Evolutionary conservation across 1,140 invertebrate species (phyloP), one percentile per base, ranked within the genome.

Genomic region (Ceratosolen fusciceps): DNA sequence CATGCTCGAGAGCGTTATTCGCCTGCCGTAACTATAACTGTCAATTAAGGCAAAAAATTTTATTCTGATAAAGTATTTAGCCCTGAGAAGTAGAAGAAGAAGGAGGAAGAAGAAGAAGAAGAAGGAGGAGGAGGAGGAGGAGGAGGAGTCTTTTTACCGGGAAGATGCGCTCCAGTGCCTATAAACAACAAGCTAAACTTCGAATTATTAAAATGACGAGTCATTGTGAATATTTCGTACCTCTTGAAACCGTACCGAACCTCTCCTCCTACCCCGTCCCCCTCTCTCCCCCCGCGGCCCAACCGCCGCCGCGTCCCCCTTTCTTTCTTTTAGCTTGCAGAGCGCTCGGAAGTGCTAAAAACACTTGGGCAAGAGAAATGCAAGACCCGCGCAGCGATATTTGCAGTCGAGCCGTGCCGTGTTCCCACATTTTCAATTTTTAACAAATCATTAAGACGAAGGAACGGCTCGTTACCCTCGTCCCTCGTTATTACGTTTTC

Each of bases 161-260:
- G 3, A 65, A n/a, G 60, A 37, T 65, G 31, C 34, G 60, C 60
- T 65, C 26, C 31, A n/a, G 31, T 65, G 60, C 31, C 9, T 65
- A 37, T 65, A 65, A 65, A 65, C 60, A 65, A 37, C 31, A n/a
- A 37, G 4, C 2, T n/a, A 21, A 65, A 37, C 16, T 65, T 65
- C 21, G 19, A 37, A 7, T 4, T 37, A 37, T 7, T 65, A 19
- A 65, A 65, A 37, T 37, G 60, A 9, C 19, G 16, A 65, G 31
- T 65, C 60, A 65, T 65, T 37, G 31, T 26, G 34, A 65, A 65
- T 65, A 65, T 65, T 65, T 65, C 31, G 29, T 37, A 65, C 60
- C 60, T 65, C 31, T 65, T 65, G 31, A 65, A 65, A 65, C 60
- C 19, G 19, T 52, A 52, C 5, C 10, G 14, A 19, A 19, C 43